Percentiles rank a stretch among this genome's conserved stretches.
phyloP scores from a whole-genome alignment of 2,113 vertebrate genomes.

The Plecotus auritus region DNA sequence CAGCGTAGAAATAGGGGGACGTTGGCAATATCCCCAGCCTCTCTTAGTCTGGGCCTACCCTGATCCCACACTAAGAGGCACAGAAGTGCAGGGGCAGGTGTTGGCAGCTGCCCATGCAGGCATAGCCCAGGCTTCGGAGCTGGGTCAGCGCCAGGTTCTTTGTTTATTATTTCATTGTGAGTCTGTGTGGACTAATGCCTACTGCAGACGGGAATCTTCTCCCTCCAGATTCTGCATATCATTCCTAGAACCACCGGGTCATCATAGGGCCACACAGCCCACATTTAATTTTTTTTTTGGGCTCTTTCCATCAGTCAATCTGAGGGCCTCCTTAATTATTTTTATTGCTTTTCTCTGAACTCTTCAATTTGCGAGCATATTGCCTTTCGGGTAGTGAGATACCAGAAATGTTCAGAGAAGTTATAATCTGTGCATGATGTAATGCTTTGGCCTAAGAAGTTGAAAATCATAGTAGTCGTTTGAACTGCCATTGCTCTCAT shows the following conservation, averaged over 20 bases:
- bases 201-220: not conserved
- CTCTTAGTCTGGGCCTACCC: not conserved
- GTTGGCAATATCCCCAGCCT: not conserved
- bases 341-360: conserved; percentile 75
- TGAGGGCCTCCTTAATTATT: conserved; percentile 62
- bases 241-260: conserved; percentile 39
- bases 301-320: conserved; percentile 68
- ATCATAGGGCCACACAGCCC: not conserved
- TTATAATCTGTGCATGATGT: conserved; percentile 61
- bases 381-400: conserved; percentile 42
- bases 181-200: not conserved
- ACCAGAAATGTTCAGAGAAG: conserved; percentile 67
- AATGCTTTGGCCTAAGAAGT: conserved; percentile 59
- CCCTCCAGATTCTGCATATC: not conserved
- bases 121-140: not conserved
- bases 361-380: conserved; percentile 64
- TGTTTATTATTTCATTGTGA: not conserved
- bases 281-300: conserved; percentile 53
- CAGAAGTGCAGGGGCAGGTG: not conserved
- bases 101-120: not conserved
- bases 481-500: conserved; percentile 37
- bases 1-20: not conserved
- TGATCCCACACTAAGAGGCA: not conserved
- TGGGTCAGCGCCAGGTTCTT: not conserved
- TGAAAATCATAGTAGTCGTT: conserved; percentile 51